These are phyloP conservation scores for Diabrotica balteata DNA, from an alignment of 2,888 invertebrate species.

Conservation along the genomic window DNA sequence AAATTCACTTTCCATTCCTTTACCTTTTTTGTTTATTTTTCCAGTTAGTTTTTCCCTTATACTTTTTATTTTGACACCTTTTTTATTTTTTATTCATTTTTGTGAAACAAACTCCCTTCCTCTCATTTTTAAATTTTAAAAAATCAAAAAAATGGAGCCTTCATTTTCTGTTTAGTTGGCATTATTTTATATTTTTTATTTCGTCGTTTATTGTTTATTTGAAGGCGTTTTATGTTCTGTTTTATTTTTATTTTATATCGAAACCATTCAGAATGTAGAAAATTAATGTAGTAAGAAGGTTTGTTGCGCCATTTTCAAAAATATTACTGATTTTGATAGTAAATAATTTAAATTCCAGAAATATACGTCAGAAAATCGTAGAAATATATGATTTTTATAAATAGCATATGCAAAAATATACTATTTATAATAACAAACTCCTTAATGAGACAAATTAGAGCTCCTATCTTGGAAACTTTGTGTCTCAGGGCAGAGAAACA, in stretches of 20 bases:
- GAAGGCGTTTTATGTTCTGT: slow-evolving; percentile 7
- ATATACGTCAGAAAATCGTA: too few relatives aligned
- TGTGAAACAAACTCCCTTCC: slow-evolving; percentile 5
- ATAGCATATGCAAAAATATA: too few relatives aligned
- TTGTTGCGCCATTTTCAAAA: slow-evolving; percentile 1
- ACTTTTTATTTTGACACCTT: neutral
- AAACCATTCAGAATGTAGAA: neutral
- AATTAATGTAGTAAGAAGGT: neutral
- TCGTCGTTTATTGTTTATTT: slow-evolving; percentile 12
- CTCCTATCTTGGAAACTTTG: too few relatives aligned
- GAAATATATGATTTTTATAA: too few relatives aligned
- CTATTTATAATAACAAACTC: too few relatives aligned
- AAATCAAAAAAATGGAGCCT: slow-evolving; percentile 18
- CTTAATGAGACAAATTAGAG: too few relatives aligned
- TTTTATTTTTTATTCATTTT: slow-evolving; percentile 11
- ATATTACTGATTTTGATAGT: neutral
- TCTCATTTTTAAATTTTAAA: neutral
- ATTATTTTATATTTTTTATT: slow-evolving; percentile 9
- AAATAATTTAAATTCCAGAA: too few relatives aligned
- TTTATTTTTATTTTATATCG: neutral
- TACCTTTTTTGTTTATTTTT: slow-evolving; percentile 6
- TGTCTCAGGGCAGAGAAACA: too few relatives aligned
- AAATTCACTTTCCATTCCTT: neutral
- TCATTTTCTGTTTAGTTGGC: slow-evolving; percentile 14
- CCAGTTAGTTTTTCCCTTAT: neutral